These are phyloP conservation scores for Phragmatobia fuliginosa DNA, from an alignment of 2,888 invertebrate species.

Conservation along the genomic window DNA sequence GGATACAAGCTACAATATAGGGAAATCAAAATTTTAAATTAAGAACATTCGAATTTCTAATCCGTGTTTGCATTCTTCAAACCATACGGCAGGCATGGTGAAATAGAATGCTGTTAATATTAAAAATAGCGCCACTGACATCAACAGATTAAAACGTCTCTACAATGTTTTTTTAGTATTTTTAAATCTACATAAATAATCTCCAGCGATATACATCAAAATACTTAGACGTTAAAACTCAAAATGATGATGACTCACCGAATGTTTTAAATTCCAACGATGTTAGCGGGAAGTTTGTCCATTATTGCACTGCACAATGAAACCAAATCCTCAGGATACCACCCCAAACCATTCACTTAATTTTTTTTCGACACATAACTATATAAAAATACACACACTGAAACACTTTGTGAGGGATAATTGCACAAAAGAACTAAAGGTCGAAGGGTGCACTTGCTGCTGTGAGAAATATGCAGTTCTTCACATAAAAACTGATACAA, in stretches of 20 bases:
- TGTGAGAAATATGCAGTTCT: slow-evolving; percentile 75
- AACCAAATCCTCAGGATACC: slow-evolving; percentile 78
- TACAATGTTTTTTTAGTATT: slow-evolving; percentile 53
- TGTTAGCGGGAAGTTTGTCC: slow-evolving; percentile 79
- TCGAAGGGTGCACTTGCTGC: slow-evolving; percentile 62
- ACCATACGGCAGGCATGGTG: slow-evolving; percentile 52
- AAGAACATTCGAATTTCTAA: slow-evolving; percentile 40
- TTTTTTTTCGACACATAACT: slow-evolving; percentile 70
- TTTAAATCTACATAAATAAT: slow-evolving; percentile 53
- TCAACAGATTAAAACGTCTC: slow-evolving; percentile 47
- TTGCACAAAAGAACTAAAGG: slow-evolving; percentile 62
- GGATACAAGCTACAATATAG: background rate
- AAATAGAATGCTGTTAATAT: slow-evolving; percentile 51
- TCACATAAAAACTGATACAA: slow-evolving; percentile 80
- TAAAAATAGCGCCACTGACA: slow-evolving; percentile 62
- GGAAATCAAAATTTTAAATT: slow-evolving; percentile 12
- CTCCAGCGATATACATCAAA: slow-evolving; percentile 31
- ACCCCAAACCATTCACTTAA: slow-evolving; percentile 75
- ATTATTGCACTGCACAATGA: slow-evolving; percentile 78
- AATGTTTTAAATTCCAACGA: slow-evolving; percentile 85
- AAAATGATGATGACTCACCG: slow-evolving; percentile 82
- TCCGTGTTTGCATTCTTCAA: slow-evolving; percentile 49
- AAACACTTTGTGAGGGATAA: slow-evolving; percentile 56
- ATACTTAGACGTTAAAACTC: slow-evolving; percentile 56
- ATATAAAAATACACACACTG: slow-evolving; percentile 70